phyloP scores from a whole-genome alignment of 2,888 invertebrate species.

The Lasioglossum lativentre region DNA sequence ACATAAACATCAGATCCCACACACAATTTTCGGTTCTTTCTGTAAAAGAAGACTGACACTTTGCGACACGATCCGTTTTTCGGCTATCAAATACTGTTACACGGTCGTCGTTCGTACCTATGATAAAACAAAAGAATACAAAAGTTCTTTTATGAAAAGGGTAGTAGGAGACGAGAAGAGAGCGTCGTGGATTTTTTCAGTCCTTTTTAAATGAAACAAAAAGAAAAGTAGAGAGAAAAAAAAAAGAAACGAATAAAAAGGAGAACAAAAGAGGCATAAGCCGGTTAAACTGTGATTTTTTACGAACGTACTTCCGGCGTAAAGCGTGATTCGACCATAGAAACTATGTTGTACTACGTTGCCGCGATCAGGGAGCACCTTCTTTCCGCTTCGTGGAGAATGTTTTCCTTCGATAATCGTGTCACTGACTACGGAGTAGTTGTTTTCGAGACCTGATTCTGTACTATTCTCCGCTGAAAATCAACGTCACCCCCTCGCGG shows the following conservation, averaged over 20 bases:
- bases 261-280: constrained; percentile 21
- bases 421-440: constrained; percentile 11
- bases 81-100: constrained; percentile 15
- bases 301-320: constrained; percentile 25
- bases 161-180: background rate
- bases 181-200: background rate
- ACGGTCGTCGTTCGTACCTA: constrained; percentile 15
- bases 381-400: constrained; percentile 13
- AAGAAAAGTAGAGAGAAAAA: background rate
- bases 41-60: constrained; percentile 63
- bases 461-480: background rate
- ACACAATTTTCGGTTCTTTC: constrained; percentile 56
- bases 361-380: constrained; percentile 20
- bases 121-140: background rate
- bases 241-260: background rate
- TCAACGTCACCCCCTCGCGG: constrained; percentile 17
- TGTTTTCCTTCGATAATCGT: constrained; percentile 18
- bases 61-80: constrained; percentile 53
- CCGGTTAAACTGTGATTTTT: constrained; percentile 57
- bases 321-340: constrained; percentile 28
- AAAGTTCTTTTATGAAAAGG: background rate
- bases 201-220: background rate
- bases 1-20: background rate
- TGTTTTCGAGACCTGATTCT: constrained; percentile 46
- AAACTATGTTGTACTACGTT: constrained; percentile 21